Evolutionary conservation across 2,888 invertebrate genomes (phyloP), one percentile per base, ranked within the genome.

Genomic region (Melitaea athalia): DNA sequence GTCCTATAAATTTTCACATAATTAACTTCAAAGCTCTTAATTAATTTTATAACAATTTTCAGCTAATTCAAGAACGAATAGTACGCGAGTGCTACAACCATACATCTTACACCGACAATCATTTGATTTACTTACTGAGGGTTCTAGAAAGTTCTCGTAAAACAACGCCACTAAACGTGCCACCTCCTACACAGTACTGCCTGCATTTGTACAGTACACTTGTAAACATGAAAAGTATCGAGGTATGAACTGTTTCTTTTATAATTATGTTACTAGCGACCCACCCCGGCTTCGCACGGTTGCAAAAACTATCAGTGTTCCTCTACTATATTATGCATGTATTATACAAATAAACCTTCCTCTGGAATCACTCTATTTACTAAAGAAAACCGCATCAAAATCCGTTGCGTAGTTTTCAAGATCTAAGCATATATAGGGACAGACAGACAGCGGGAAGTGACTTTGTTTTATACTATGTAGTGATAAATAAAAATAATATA

Each of bases 131-230:
- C 0, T 66, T 87, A 3, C 72, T 90, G 5, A 82, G 84, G 0
- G 78, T 80, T 1, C 43, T 88, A 45, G 90, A 91, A 49, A 84
- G 85, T 0, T 69, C 79, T 0, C 81, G 91, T 45, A 81, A 77
- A 64, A 71, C 78, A 24, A 74, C 82, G 0, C 82, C 88, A 0
- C 53, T 78, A 0, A 66, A 63, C 0, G 79, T 82, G 2, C 79
- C 88, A 6, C 86, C 91, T 0, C 90, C 88, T 8, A 86, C 92
- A 0, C 91, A 91, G 59, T 84, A 88, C 79, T 89, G 89, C n/a
- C 71, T 92, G 42, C 85, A 86, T 0, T 71, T 92, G 1, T 91
- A 91, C 72, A 86, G 85, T 52, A 72, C 42, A 0, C 73, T 85
- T 0, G 59, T 82, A 3, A 82, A 81, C 61, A 77, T 76, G 43